These are phyloP conservation scores for Leucoraja erinaceus DNA, from an alignment of 2,113 vertebrate genomes.

Conservation along the genomic window DNA sequence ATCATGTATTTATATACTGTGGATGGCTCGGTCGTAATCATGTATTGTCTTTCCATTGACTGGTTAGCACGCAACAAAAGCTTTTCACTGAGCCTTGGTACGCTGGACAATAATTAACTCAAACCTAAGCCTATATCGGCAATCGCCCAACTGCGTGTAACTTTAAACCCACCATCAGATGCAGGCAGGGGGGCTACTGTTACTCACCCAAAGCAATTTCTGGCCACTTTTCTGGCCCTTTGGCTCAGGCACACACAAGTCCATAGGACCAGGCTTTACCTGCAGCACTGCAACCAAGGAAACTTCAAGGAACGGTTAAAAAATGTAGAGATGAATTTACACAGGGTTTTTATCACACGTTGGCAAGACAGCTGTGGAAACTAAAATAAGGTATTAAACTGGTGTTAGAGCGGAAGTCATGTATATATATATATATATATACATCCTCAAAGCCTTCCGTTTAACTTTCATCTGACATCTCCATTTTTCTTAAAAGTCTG, in stretches of 20 bases:
- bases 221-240: background rate
- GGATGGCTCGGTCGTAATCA: too few relatives aligned
- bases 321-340: background rate
- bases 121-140: too few relatives aligned
- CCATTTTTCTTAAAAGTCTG: background rate
- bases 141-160: background rate
- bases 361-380: background rate
- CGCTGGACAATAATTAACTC: too few relatives aligned
- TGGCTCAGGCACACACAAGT: too few relatives aligned
- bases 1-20: too few relatives aligned
- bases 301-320: background rate
- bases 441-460: background rate
- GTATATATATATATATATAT: background rate
- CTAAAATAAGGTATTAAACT: background rate
- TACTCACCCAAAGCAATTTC: background rate
- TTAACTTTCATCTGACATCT: conserved; percentile 7
- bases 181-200: too few relatives aligned
- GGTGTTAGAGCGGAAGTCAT: background rate
- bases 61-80: too few relatives aligned
- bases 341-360: background rate
- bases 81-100: too few relatives aligned
- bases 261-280: background rate
- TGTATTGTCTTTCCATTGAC: too few relatives aligned
- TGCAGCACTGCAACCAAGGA: background rate
- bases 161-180: background rate